Base-by-base conservation (phyloP, 2,888 invertebrate genomes). In the Archips xylosteana region DNA sequence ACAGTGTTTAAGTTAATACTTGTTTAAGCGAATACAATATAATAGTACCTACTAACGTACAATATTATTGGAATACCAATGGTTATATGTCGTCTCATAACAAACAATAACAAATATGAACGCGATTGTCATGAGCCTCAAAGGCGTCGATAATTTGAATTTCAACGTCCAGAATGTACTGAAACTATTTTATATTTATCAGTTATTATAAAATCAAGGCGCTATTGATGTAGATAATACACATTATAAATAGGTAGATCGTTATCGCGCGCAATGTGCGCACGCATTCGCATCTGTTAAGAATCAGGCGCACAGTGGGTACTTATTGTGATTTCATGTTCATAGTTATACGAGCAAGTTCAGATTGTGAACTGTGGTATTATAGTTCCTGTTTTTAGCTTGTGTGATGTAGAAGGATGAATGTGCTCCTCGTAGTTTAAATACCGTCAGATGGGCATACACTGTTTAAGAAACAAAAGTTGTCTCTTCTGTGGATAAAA, bases 221-320 rank as follows among this genome's bases (percentile, higher is more conserved):
- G 51, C 15, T 15, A 51, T 51, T 51, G 51, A 51, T n/a, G 49
- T n/a, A 49, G 13, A 49, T 49, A 49, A 5, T 10, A 47, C 10
- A n/a, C n/a, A 4, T 5, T n/a, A 5, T 13, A 6, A 49, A 49
- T 49, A 49, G 65, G 60, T 54, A 54, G 66, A 67, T 57, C 54
- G 67, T 60, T 63, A 65, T 67, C 72, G 47, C n/a, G 15, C 39
- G 59, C 49, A 23, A 51, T 15, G n/a, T 34, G 66, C 61, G 67
- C 61, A 62, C 60, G 68, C 67, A 60, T 74, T 57, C 57, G 36
- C 75, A 69, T 74, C 69, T 76, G 74, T 68, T 69, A 65, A 69
- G 66, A 74, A 66, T 76, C 69, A 71, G 67, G 69, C 47, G 47
- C 45, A 62, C 54, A 63, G 61, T 67, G 6, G 39, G 39, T 39